phyloP scores from a whole-genome alignment of 2,888 invertebrate genomes.

The Molanna angustata region DNA sequence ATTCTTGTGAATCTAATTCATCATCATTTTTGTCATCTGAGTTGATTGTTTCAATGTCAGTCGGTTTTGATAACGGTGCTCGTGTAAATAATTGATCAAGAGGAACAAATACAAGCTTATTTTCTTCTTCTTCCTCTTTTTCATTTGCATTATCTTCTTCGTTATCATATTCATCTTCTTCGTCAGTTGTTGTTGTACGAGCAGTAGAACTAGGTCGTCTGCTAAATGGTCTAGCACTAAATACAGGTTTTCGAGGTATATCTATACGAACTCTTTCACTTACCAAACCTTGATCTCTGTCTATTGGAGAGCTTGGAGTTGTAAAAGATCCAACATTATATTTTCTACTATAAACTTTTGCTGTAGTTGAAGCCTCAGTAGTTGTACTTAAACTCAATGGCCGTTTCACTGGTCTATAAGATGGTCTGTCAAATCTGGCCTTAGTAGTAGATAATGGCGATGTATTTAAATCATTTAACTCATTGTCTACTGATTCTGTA shows the following conservation, averaged over 20 bases:
- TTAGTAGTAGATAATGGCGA: conserved; percentile 37
- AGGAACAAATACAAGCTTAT: conserved; percentile 47
- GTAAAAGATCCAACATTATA: conserved; percentile 51
- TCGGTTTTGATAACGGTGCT: conserved; percentile 42
- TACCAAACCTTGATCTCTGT: conserved; percentile 40
- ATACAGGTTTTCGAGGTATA: conserved; percentile 43
- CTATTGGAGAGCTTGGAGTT: conserved; percentile 47
- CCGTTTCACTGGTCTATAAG: conserved; percentile 48
- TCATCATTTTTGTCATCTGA: conserved; percentile 36
- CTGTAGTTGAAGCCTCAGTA: conserved; percentile 43
- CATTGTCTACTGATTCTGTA: background rate
- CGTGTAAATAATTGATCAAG: conserved; percentile 48
- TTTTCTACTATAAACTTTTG: conserved; percentile 50
- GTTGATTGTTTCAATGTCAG: conserved; percentile 33
- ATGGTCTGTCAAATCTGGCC: conserved; percentile 38
- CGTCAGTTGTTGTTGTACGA: conserved; percentile 41
- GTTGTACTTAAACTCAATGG: conserved; percentile 44
- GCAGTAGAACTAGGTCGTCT: conserved; percentile 47
- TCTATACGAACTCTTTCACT: conserved; percentile 17
- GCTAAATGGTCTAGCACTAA: conserved; percentile 42
- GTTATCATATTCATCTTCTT: conserved; percentile 43
- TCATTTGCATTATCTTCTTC: conserved; percentile 44
- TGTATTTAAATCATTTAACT: background rate
- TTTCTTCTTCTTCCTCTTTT: conserved; percentile 40
- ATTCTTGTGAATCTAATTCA: conserved; percentile 39